These are phyloP conservation scores for Adelges cooleyi DNA, from an alignment of 1,140 invertebrate genomes.

Conservation along the genomic window DNA sequence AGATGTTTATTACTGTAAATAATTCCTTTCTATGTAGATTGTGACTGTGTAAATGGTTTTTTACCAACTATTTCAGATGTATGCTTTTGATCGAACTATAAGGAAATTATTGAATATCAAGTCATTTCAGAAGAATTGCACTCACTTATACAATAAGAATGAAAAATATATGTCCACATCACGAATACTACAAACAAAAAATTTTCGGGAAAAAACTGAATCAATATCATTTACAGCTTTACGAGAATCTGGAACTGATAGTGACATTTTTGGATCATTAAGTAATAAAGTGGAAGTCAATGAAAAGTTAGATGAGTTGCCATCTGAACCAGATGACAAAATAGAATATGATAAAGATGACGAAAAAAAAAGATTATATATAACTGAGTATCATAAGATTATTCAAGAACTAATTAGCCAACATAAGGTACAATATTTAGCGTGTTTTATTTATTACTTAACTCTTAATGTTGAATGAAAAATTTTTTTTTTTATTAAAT, in stretches of 20 bases:
- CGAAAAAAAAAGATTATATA: constrained; percentile 30
- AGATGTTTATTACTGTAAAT: too few species aligned
- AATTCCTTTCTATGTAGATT: too few species aligned
- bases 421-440: constrained; percentile 30
- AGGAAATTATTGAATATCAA: too few species aligned
- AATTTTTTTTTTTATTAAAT: background rate
- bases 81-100: too few species aligned
- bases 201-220: constrained; percentile 8
- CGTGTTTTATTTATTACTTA: background rate
- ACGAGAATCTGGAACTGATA: background rate
- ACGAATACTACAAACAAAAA: too few species aligned
- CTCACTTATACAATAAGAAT: too few species aligned
- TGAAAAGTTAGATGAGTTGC: constrained; percentile 22
- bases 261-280: constrained; percentile 31
- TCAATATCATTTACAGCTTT: background rate
- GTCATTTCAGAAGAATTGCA: too few species aligned
- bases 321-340: constrained; percentile 31
- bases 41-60: too few species aligned
- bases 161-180: too few species aligned
- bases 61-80: too few species aligned
- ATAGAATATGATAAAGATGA: constrained; percentile 30
- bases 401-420: constrained; percentile 31
- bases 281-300: constrained; percentile 9
- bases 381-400: constrained; percentile 31
- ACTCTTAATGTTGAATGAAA: background rate